These are phyloP conservation scores for Notolabrus celidotus DNA, from an alignment of 2,797 vertebrate genomes.

Conservation along the genomic window DNA sequence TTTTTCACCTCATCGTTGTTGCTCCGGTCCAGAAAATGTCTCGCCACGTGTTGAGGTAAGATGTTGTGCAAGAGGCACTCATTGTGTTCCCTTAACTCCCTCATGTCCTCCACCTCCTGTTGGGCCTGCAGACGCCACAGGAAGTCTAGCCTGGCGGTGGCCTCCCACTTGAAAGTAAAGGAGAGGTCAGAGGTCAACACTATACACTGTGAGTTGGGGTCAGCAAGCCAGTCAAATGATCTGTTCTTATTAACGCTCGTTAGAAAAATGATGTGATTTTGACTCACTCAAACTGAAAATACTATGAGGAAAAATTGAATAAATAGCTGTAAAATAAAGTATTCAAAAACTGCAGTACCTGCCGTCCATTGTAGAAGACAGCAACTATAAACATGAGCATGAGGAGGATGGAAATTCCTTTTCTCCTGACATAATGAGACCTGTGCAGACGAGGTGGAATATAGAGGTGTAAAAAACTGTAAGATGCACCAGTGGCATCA, in stretches of 20 bases:
- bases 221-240: too few relatives aligned
- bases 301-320: not conserved
- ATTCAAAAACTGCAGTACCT: constrained; percentile 65
- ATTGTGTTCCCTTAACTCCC: constrained; percentile 84
- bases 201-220: not conserved
- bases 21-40: constrained; percentile 84
- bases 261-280: not conserved
- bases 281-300: not conserved
- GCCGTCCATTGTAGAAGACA: constrained; percentile 85
- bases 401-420: constrained; percentile 81
- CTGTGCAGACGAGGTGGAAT: constrained; percentile 56
- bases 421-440: constrained; percentile 82
- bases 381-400: constrained; percentile 85
- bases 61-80: constrained; percentile 86
- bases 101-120: constrained; percentile 88
- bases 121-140: constrained; percentile 87
- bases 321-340: not conserved
- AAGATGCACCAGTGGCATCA: too few relatives aligned
- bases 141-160: constrained; percentile 85
- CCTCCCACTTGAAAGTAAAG: constrained; percentile 82
- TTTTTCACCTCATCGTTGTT: constrained; percentile 80
- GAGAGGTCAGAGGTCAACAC: constrained; percentile 6
- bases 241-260: too few relatives aligned
- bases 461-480: not conserved
- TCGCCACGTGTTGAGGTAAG: constrained; percentile 82